phyloP scores from a whole-genome alignment of 2,797 vertebrate genomes.

The Numenius phaeopus region DNA sequence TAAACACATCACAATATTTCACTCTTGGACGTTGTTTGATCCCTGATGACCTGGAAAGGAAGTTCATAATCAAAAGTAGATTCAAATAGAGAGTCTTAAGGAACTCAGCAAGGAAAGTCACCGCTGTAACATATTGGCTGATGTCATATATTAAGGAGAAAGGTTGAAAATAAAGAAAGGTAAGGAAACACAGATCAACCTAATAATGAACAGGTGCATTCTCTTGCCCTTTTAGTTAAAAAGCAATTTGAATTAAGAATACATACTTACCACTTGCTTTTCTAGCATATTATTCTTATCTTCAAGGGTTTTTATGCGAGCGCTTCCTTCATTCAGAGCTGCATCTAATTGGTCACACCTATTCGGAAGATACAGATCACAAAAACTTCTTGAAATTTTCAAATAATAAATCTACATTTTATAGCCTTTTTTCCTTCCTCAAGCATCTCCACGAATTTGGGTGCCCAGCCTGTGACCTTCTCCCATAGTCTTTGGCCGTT shows the following conservation, averaged over 20 bases:
- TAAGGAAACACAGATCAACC: background rate
- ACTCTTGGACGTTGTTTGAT: background rate
- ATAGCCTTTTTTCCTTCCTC: background rate
- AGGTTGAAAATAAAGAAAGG: background rate
- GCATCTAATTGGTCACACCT: conserved; percentile 90
- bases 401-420: background rate
- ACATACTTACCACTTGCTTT: conserved; percentile 87
- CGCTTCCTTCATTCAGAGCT: conserved; percentile 87
- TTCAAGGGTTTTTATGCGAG: conserved; percentile 86
- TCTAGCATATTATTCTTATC: conserved; percentile 88
- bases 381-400: background rate
- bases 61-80: background rate
- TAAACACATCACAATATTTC: background rate
- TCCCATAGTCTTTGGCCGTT: background rate
- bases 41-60: background rate
- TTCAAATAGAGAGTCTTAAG: background rate
- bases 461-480: background rate
- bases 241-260: background rate
- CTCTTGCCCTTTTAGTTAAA: background rate
- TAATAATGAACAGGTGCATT: background rate
- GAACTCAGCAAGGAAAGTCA: background rate
- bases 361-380: background rate
- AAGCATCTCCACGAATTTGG: fast-evolving
- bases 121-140: background rate
- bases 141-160: background rate